Percentiles rank a stretch among this genome's conserved stretches.
phyloP scores from a whole-genome alignment of 2,797 vertebrate genomes.

The Tokudaia tokunoshimensis region DNA sequence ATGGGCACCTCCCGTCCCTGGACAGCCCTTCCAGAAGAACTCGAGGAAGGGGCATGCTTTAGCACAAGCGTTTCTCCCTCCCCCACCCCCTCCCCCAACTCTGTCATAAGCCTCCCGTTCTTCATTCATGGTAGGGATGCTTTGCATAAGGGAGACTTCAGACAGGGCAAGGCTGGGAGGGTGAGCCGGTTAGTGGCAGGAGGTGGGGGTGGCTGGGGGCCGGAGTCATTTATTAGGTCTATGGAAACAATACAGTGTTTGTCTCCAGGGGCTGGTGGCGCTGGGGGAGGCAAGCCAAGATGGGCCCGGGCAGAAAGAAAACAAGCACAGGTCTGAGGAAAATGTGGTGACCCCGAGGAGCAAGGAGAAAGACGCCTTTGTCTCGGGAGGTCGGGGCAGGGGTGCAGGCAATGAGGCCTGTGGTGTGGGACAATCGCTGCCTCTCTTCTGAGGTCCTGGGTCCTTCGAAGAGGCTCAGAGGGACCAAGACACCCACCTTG shows the following conservation, averaged over 20 bases:
- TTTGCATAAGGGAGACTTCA: slow-evolving; percentile 17
- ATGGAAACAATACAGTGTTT: slow-evolving; percentile 49
- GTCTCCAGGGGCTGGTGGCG: slow-evolving; percentile 64
- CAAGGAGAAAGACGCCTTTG: slow-evolving; percentile 64
- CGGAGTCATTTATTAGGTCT: slow-evolving; percentile 60
- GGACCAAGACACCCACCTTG: not conserved
- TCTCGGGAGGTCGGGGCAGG: slow-evolving; percentile 16
- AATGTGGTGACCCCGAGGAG: not conserved
- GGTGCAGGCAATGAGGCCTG: fast-evolving
- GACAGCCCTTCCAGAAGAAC: not conserved
- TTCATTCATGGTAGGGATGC: not conserved
- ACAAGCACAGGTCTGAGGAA: slow-evolving; percentile 44
- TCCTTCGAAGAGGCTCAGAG: not conserved
- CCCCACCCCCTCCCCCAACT: fast-evolving
- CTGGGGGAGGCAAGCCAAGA: slow-evolving; percentile 54
- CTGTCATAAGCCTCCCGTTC: not conserved
- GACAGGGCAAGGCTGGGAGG: not conserved
- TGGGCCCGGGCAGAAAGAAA: slow-evolving; percentile 65
- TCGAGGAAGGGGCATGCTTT: fast-evolving
- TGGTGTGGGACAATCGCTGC: not conserved
- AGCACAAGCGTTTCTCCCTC: not conserved
- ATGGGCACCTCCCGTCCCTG: fast-evolving
- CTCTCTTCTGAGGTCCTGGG: not conserved
- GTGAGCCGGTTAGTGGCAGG: not conserved
- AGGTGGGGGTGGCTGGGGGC: not conserved